Percentiles rank a stretch among this genome's conserved stretches.
Conservation (phyloP, 2,888 invertebrate genomes). For the Ommatoiulus sabulosus region DNA sequence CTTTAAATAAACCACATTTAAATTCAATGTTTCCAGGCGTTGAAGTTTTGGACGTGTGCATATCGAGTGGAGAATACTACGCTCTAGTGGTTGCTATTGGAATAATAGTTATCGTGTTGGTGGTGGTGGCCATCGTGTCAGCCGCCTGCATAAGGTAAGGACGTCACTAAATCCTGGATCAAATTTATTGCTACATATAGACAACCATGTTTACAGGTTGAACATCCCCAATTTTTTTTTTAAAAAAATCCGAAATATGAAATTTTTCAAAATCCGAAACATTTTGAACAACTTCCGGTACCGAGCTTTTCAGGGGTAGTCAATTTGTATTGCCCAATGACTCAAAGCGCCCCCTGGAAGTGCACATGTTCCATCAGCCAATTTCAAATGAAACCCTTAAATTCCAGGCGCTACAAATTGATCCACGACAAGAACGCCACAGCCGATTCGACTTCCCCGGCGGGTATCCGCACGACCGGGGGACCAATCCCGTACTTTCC, state of each 20-base stretch:
- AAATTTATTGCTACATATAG: not conserved
- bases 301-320: too few relatives aligned
- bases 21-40: constrained; percentile 51
- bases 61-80: constrained; percentile 86
- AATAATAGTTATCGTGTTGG: constrained; percentile 78
- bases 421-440: constrained; percentile 60
- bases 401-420: constrained; percentile 60
- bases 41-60: constrained; percentile 73
- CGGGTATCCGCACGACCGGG: not conserved
- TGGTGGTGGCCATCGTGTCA: constrained; percentile 79
- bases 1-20: too few relatives aligned
- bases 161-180: constrained; percentile 71
- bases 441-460: constrained; percentile 60
- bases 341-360: too few relatives aligned
- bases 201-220: too few relatives aligned
- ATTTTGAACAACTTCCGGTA: too few relatives aligned
- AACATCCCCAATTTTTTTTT: too few relatives aligned
- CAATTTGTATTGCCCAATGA: too few relatives aligned
- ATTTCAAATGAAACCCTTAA: not conserved
- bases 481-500: constrained; percentile 18
- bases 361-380: not conserved
- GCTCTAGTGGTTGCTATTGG: constrained; percentile 84
- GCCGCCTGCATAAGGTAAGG: constrained; percentile 81
- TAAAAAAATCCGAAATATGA: too few relatives aligned
- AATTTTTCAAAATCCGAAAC: too few relatives aligned